Percentiles rank a stretch among this genome's conserved stretches.
Conservation (phyloP, 2,797 vertebrate species). For the Cirrhinus molitorella region DNA sequence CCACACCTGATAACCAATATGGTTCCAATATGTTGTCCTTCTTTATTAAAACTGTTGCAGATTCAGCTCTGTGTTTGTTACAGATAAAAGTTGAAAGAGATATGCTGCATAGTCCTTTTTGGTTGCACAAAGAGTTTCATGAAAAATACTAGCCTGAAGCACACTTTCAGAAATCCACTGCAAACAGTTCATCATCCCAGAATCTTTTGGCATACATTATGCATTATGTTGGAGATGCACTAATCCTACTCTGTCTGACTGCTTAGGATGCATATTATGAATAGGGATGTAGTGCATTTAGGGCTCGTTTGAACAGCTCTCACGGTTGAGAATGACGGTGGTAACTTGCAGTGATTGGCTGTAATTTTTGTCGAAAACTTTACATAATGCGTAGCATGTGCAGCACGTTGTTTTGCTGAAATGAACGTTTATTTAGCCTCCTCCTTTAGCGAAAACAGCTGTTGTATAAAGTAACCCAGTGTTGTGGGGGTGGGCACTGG, state of each 20-base stretch:
- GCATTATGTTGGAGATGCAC: not conserved
- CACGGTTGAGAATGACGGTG: slow-evolving; percentile 67
- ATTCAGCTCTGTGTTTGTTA: not conserved
- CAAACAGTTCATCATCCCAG: not conserved
- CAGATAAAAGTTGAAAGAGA: not conserved
- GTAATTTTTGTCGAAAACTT: slow-evolving; percentile 1
- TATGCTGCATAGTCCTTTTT: not conserved
- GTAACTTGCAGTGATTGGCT: slow-evolving; percentile 68
- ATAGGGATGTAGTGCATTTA: not conserved
- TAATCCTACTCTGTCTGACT: not conserved
- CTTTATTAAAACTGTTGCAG: not conserved
- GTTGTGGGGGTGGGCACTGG: slow-evolving; percentile 1
- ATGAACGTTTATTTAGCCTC: not conserved
- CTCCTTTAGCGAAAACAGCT: slow-evolving; percentile 31
- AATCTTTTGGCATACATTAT: not conserved
- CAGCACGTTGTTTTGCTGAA: slow-evolving; percentile 5
- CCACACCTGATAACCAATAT: not conserved
- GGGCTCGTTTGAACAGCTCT: not conserved
- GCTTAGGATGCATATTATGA: slow-evolving; percentile 18
- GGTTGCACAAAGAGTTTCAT: not conserved
- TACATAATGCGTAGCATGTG: slow-evolving; percentile 26
- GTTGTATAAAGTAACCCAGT: slow-evolving; percentile 1
- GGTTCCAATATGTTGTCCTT: not conserved
- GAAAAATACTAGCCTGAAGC: slow-evolving; percentile 3
- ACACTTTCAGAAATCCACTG: slow-evolving; percentile 1